These are phyloP conservation scores for Saturnia pavonia DNA, from an alignment of 2,888 invertebrate species.

Conservation along the genomic window DNA sequence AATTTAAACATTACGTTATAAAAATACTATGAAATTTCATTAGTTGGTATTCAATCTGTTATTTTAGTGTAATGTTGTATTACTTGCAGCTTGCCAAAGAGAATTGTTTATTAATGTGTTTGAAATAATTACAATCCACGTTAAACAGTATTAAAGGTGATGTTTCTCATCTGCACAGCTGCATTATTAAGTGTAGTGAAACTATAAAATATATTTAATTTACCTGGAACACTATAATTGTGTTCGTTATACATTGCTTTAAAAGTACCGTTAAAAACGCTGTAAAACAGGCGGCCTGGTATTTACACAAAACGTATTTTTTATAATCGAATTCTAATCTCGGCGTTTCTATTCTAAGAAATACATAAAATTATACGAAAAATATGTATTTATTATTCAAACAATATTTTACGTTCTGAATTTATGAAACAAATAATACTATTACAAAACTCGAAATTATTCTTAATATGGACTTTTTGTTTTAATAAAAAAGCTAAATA, in stretches of 20 bases:
- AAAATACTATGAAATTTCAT: neutral
- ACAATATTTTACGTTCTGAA: no score
- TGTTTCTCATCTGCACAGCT: slow-evolving; percentile 28
- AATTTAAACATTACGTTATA: neutral
- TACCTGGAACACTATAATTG: slow-evolving; percentile 24
- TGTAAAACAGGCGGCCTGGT: neutral
- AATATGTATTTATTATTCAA: no score
- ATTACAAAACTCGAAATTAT: no score
- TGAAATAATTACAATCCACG: slow-evolving; percentile 20
- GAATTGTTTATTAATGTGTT: slow-evolving; percentile 28
- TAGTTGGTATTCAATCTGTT: neutral
- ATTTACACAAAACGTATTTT: neutral
- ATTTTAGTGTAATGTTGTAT: slow-evolving; percentile 1
- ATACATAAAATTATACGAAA: no score
- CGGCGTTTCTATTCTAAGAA: no score
- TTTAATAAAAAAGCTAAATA: no score
- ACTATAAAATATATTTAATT: slow-evolving; percentile 26
- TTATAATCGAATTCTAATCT: neutral
- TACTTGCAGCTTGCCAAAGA: slow-evolving; percentile 21
- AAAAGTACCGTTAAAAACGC: slow-evolving; percentile 14
- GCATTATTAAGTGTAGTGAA: slow-evolving; percentile 27
- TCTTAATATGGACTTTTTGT: no score
- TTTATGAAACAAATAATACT: no score
- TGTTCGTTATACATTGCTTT: slow-evolving; percentile 19
- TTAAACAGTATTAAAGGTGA: slow-evolving; percentile 31